Evolutionary conservation across 2,797 vertebrate genomes (phyloP).

Genomic region (Gastrophryne carolinensis): DNA sequence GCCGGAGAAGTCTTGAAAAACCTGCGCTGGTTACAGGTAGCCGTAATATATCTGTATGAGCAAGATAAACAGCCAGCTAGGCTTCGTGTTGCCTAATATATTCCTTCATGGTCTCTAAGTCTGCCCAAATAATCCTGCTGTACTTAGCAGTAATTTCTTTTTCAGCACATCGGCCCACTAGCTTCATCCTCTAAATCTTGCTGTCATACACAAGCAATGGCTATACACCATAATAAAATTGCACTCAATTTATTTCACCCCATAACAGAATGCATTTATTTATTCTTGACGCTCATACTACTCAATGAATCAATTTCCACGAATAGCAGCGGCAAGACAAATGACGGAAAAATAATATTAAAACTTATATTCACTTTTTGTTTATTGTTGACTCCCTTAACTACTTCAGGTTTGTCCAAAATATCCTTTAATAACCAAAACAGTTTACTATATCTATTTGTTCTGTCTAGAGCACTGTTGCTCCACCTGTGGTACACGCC

Average conservation of each 20-base stretch:
- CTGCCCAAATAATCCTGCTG: background rate
- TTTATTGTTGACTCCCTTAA: background rate
- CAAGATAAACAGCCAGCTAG: background rate
- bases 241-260: constrained; percentile 6
- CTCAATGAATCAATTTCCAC: background rate
- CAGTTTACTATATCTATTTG: no score
- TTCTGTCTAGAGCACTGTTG: no score
- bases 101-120: constrained; percentile 8
- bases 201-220: constrained; percentile 6
- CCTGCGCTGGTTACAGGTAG: background rate
- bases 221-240: background rate
- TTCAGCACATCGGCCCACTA: constrained; percentile 9
- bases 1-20: background rate
- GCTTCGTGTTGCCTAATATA: background rate
- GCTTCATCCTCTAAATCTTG: constrained; percentile 11
- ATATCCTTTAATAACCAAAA: no score
- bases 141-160: constrained; percentile 13
- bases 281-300: constrained; percentile 4
- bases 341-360: no score
- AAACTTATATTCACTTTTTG: background rate
- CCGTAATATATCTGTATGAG: background rate
- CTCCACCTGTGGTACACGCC: no score
- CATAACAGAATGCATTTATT: background rate
- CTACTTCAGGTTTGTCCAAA: no score
- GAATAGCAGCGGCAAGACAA: background rate